Base-by-base conservation (phyloP, 2,113 vertebrate species). In the Xiphias gladius region DNA sequence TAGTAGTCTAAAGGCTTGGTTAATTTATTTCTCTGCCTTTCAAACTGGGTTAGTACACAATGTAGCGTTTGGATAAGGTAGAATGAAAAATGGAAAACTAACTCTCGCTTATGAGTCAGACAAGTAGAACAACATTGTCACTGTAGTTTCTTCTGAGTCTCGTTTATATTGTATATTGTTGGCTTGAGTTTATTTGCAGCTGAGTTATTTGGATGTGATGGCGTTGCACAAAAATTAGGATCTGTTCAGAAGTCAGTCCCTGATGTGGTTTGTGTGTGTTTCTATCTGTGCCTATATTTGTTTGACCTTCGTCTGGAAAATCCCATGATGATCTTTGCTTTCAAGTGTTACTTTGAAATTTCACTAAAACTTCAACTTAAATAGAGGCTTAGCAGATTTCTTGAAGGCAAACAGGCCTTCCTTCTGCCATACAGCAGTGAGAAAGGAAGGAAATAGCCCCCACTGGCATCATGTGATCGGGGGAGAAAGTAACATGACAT, bases 221-320 rank as follows among this genome's bases (percentile, higher is more conserved):
- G 30, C 54, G 54, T 68, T 54, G 35, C 48, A 75, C 46, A 59
- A 62, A 64, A 67, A 50, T 50, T 17, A 28, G 61, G 65, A 76
- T 63, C 20, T 63, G 14, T 79, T 50, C 32, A 39, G 41, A 79
- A 59, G 32, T 73, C 61, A 50, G 55, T 17, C 32, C 52, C 67
- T 46, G 5, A 28, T 75, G 19, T 76, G n/a, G 71, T 76, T 64
- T 81, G 55, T 84, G 55, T 55, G 55, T 76, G 32, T 74, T 57
- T 62, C 70, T 52, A 1, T 76, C 35, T 76, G 39, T 61, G 6
- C 22, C 6, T 46, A 39, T 30, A 20, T 69, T 64, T 63, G 39
- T 70, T 52, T 35, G 12, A 64, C 61, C 2, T 39, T 70, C 24
- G 39, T 65, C 32, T 67, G 35, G 19, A 54, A 68, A n/a, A 22